Evolutionary conservation across 2,888 invertebrate genomes (phyloP), one percentile per base, ranked within the genome.

Genomic region (Eupithecia abbreviata): DNA sequence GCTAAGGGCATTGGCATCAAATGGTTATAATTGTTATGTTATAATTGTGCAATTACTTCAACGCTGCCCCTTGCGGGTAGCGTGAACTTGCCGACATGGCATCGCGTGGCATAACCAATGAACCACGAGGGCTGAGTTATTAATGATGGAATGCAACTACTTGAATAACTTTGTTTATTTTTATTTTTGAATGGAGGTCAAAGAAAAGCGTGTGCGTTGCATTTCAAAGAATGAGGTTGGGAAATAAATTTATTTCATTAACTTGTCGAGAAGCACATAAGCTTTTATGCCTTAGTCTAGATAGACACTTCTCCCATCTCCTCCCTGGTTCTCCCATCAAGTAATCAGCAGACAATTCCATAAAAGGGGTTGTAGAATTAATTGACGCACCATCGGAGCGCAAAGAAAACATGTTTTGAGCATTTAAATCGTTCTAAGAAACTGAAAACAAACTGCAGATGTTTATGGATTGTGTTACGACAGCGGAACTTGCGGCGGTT

Each of bases 401-500:
- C 15, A 42, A 15, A 66, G 66, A 42, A 42, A 66, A 66, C 42
- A 41, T 66, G 68, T 45, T 68, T 45, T n/a, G 68, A 45, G 18
- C 68, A 43, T 68, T 45, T 45, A 66, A 66, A 66, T 66, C 41
- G 65, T 65, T 41, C 15, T 42, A 6, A 42, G 41, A 66, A 66
- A 41, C 41, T 41, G 41, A 43, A 74, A 55, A 71, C 67, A 72
- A 78, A 69, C 69, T 68, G 49, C 71, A 73, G 49, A 77, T 74
- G 67, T 81, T 76, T 81, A 76, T 18, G 74, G 74, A 79, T 75
- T 72, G 65, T 75, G 72, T 79, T 75, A 73, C 77, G 45, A 77
- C 73, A 49, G 72, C 74, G 73, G 75, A 77, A 75, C 76, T 77
- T 55, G 70, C 62, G 62, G 42, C 41, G 68, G 62, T 77, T 74